Percentiles rank a stretch among this genome's conserved stretches.
phyloP scores from a whole-genome alignment of 2,888 invertebrate species.

The Sycophila texana region DNA sequence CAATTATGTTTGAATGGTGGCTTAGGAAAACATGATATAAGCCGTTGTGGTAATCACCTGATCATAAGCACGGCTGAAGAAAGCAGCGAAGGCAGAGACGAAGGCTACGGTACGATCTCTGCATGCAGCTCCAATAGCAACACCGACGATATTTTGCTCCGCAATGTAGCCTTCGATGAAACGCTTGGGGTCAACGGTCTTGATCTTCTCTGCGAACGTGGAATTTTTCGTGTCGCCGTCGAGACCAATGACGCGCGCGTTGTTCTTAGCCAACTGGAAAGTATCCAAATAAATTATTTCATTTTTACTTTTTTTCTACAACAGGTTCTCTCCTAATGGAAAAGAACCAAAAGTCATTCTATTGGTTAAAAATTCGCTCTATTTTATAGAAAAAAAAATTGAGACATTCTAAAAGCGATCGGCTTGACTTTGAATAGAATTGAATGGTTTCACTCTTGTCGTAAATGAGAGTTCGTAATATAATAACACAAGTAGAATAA shows the following conservation, averaged over 20 bases:
- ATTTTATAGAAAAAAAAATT: too few relatives aligned
- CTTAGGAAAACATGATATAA: too few relatives aligned
- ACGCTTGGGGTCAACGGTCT: conserved; percentile 83
- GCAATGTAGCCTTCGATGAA: conserved; percentile 99
- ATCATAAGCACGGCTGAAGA: conserved; percentile 97
- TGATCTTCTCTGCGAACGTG: conserved; percentile 95
- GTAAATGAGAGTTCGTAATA: too few relatives aligned
- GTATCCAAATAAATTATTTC: background rate
- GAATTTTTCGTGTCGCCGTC: conserved; percentile 99
- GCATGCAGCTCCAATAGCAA: conserved; percentile 96
- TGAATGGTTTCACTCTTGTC: too few relatives aligned
- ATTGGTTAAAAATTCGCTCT: too few relatives aligned
- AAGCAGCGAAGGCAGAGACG: conserved; percentile 97
- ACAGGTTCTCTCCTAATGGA: too few relatives aligned
- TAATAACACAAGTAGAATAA: too few relatives aligned
- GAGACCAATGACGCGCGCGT: conserved; percentile 89
- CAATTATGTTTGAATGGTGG: too few relatives aligned
- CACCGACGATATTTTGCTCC: conserved; percentile 98
- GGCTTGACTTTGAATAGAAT: too few relatives aligned
- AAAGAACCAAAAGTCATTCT: too few relatives aligned
- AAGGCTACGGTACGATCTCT: conserved; percentile 95
- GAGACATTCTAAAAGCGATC: too few relatives aligned
- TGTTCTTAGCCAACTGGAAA: conserved; percentile 77
- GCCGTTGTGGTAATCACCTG: conserved; percentile 79
- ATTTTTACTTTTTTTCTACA: too few relatives aligned